Evolutionary conservation across 2,888 invertebrate genomes (phyloP), one percentile per base, ranked within the genome.

Genomic region (Agonum fuliginosum): DNA sequence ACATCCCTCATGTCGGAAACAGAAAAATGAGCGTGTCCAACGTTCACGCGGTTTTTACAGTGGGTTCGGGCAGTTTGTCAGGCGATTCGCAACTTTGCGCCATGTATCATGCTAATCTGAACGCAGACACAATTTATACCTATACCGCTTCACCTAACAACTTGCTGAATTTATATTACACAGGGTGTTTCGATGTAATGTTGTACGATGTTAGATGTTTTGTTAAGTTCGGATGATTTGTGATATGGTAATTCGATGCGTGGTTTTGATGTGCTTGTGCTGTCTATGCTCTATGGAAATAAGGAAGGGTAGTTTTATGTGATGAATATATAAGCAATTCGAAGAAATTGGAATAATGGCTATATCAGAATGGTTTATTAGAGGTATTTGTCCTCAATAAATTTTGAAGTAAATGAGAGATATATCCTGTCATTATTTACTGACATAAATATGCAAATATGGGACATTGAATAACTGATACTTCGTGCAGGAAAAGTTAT

Each of bases 61-160:
- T 58, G 22, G 34, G 54, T 30, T 46, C 12, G 54, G 72, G 72
- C 41, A 72, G 72, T 72, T 72, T 72, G 72, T 72, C 72, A 72
- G 72, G 30, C 72, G 54, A 58, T 58, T 72, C 72, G 58, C 72
- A 72, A 58, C 72, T 72, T 58, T 72, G 20, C 72, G 46, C 72
- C 72, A 72, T 72, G 54, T 58, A 72, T 72, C 72, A 72, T 72
- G 72, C 72, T 72, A 72, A 72, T 72, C 72, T 72, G 58, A 46
- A 34, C 37, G 37, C 41, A 19, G 58, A 58, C 72, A 58, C 54
- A 72, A 72, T 72, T 72, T 72, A 72, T 72, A 54, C 37, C 54
- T 72, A 41, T 72, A 54, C 43, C 70, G 20, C n/a, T 22, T 22
- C 54, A 22, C 54, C 1, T 54, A 54, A 54, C 54, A 54, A 54